Evolutionary conservation across 1,140 invertebrate species (phyloP), one percentile per base, ranked within the genome.

Genomic region (Saccostrea glomerata): DNA sequence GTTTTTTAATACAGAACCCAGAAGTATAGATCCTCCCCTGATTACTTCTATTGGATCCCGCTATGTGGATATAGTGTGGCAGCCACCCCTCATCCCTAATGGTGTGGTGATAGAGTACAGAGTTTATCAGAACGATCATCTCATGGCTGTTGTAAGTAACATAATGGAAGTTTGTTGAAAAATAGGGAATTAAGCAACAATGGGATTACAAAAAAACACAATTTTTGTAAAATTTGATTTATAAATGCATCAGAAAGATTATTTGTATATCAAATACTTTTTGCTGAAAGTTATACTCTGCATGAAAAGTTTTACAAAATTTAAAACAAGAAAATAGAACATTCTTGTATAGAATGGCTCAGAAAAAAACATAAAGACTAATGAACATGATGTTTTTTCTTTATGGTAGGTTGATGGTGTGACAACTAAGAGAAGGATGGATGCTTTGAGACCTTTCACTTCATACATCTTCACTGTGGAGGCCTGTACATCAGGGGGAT

Each of bases 401-500:
- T n/a, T n/a, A n/a, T n/a, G n/a, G n/a, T n/a, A n/a, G n/a, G 83
- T 92, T 0, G 20, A 85, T 60, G 92, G 91, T 2, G 93, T 93
- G 77, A 56, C 88, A n/a, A 94, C 92, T 13, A 87, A 30, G n/a
- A 54, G 88, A 13, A 88, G 88, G 36, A 85, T 91, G 17, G 90
- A 90, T 54, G 86, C 89, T 17, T 91, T 95, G 9, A 87, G 82
- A 2, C 94, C 94, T 7, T 94, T 92, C 89, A 92, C 91, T 0
- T 86, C 84, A 56, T 95, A 95, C 88, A 92, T 85, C 25, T 95
- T 93, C 86, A 54, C 83, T 23, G 86, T 95, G 17, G 93, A 93
- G 86, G 94, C 92, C 0, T 95, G 94, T 89, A 95, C 94, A 13
- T 36, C 89, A 1, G 94, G 91, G 40, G 94, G 94, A 0, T 95